Evolutionary conservation across 2,797 vertebrate species (phyloP).

Genomic region (Clamator glandarius): DNA sequence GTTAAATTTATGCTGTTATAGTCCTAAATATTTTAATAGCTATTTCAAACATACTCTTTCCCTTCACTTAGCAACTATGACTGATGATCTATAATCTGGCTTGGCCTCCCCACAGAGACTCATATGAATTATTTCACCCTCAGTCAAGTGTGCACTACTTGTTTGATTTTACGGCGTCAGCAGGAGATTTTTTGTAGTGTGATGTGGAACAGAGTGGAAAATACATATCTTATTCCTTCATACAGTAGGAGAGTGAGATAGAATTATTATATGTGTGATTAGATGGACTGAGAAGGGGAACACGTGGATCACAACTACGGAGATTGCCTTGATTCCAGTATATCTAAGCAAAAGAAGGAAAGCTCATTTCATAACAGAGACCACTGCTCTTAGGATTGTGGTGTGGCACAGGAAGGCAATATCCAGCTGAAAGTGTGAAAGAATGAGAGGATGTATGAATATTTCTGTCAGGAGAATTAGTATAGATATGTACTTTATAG

Average conservation of each 20-base stretch:
- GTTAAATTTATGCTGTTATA: neutral
- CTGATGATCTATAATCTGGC: neutral
- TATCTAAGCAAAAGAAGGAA: neutral
- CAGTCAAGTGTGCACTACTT: neutral
- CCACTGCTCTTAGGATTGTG: neutral
- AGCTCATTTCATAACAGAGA: neutral
- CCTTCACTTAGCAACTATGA: slow-evolving; percentile 4
- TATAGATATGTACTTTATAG: neutral
- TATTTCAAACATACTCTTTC: slow-evolving; percentile 1
- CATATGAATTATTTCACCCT: neutral
- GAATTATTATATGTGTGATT: neutral
- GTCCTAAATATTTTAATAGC: slow-evolving; percentile 39
- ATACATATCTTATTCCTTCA: neutral
- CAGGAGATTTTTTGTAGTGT: neutral
- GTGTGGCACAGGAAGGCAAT: neutral
- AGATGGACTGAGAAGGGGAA: neutral
- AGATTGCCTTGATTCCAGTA: neutral
- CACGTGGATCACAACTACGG: neutral
- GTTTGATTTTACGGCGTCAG: neutral
- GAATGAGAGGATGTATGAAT: neutral
- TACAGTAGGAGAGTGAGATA: neutral
- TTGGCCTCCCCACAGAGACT: neutral
- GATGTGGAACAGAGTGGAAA: neutral
- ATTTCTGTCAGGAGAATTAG: neutral
- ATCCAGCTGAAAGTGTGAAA: neutral